A percentile compares a stretch with the other conserved stretches of the same genome.
Conservation (phyloP, 2,888 invertebrate genomes). For the Apamea sordens region DNA sequence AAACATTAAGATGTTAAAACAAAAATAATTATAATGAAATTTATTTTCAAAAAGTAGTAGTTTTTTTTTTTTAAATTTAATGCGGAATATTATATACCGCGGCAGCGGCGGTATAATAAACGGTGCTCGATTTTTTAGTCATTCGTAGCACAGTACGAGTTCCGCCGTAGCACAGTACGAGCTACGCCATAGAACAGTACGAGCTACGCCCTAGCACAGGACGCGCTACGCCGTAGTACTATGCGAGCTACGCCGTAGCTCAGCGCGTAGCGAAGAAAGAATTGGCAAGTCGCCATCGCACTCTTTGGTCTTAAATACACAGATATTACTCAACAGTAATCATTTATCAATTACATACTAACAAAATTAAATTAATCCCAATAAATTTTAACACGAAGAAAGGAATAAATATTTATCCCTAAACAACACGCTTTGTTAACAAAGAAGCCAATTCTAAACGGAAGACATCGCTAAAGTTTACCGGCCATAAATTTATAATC, state of each 20-base stretch:
- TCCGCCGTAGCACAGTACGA: background rate
- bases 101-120: too few relatives aligned
- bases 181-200: too few relatives aligned
- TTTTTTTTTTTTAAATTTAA: too few relatives aligned
- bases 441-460: slow-evolving; percentile 19
- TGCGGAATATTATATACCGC: background rate
- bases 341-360: background rate
- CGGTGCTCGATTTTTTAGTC: background rate
- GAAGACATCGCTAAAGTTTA: slow-evolving; percentile 46
- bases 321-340: background rate
- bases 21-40: background rate
- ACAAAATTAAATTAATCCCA: background rate
- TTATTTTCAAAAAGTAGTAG: background rate
- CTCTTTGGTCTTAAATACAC: background rate
- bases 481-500: slow-evolving; percentile 55
- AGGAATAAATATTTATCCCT: background rate
- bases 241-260: background rate
- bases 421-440: slow-evolving; percentile 28
- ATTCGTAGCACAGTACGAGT: background rate
- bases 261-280: background rate
- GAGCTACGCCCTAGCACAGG: background rate
- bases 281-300: background rate
- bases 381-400: background rate
- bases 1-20: background rate
- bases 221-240: background rate